Evolutionary conservation across 2,797 vertebrate species (phyloP), one percentile per base, ranked within the genome.

Genomic region (Micropoecilia bifurca): DNA sequence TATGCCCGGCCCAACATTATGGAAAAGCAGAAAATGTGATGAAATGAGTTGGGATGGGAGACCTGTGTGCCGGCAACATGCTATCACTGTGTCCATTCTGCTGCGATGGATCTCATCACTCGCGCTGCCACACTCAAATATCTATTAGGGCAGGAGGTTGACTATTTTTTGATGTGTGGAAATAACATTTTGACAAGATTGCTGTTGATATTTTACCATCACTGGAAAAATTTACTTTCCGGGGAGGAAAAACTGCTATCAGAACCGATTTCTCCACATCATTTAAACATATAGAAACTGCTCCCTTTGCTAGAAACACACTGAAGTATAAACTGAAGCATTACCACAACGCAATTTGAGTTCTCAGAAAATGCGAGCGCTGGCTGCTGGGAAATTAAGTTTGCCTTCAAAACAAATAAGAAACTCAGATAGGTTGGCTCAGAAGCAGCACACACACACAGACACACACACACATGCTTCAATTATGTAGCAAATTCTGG

Each of bases 401-500:
- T 6, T 22, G 22, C 41, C 63, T 68, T 22, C 20, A 41, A 25
- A 68, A 25, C 63, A 46, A 83, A 61, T 76, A 88, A 61, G 71
- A 30, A 28, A 36, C 69, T 80, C 61, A 75, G 63, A 16, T 33
- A 28, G 43, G 76, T 61, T 3, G 22, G 55, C 46, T 71, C 63
- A 74, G 43, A 46, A 71, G 69, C 61, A 82, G 69, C 36, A 30
- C 16, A 53, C 30, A 59, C 25, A 59, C 28, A 59, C 30, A 39
- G 3, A 39, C 36, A 25, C 14, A 76, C 73, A 79, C 85, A n/a
- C 25, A 77, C 72, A 76, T 72, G 77, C 85, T 80, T 83, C 71
- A 84, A 80, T 90, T 88, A 86, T 80, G 73, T 83, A 84, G 63
- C 78, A 83, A 85, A 85, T 81, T 87, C 80, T 86, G 77, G 73